Percentiles rank a stretch among this genome's conserved stretches.
Evolutionary conservation across 2,113 vertebrate genomes (phyloP).

Genomic region (Grus americana): DNA sequence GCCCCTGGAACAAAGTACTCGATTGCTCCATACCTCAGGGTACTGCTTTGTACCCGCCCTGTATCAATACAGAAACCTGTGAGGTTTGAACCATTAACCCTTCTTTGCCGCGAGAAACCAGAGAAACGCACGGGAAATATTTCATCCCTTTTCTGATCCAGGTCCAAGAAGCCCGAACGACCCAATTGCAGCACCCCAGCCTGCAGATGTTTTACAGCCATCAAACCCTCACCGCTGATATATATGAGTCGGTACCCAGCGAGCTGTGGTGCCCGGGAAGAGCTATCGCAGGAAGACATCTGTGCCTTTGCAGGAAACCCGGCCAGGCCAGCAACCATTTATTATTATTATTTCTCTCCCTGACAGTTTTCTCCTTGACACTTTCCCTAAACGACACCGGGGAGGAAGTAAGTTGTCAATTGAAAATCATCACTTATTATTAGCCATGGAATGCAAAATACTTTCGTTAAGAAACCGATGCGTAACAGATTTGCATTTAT

Average conservation of each 20-base stretch:
- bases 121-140: neutral
- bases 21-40: neutral
- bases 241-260: neutral
- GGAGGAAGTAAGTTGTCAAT: slow-evolving; percentile 28
- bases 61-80: neutral
- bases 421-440: neutral
- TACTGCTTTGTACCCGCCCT: neutral
- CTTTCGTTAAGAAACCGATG: neutral
- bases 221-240: neutral
- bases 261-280: slow-evolving; percentile 35
- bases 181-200: slow-evolving; percentile 9
- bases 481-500: neutral
- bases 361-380: slow-evolving; percentile 48
- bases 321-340: slow-evolving; percentile 37
- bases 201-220: neutral
- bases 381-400: neutral
- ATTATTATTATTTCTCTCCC: neutral
- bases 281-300: slow-evolving; percentile 88
- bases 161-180: slow-evolving; percentile 23
- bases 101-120: neutral
- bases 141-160: neutral
- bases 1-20: neutral
- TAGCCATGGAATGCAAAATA: neutral
- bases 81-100: neutral
- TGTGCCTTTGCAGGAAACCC: slow-evolving; percentile 83